Evolutionary conservation across 2,113 vertebrate species (phyloP), one percentile per base, ranked within the genome.

Genomic region (Heterocephalus glaber): DNA sequence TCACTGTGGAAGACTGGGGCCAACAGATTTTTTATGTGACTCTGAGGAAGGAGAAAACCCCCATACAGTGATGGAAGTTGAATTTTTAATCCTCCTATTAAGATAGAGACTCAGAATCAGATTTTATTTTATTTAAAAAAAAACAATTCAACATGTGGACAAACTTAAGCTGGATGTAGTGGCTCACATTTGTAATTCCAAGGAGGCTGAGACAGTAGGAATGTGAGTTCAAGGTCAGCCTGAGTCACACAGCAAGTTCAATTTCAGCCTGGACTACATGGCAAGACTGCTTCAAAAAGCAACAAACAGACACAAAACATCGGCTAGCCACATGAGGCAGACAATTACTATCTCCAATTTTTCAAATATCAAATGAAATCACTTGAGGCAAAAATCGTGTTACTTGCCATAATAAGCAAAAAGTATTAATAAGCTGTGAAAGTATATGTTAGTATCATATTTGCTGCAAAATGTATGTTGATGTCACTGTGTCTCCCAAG

Each of bases 41-140:
- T 79, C 49, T 22, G 72, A 58, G 3, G 22, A 87, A 85, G 14
- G 22, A 47, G 56, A 60, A 84, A 63, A 6, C 22, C 56, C 2
- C 13, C 30, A 2, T 17, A 1, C 74, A 81, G 76, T 63, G n/a
- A 79, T 26, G 41, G 14, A 2, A 30, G 70, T 68, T 94, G 56
- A 54, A 56, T 90, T 76, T 61, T 66, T 56, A 94, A 41, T 77
- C 8, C 5, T 89, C 9, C 60, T 96, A 17, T 77, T 33, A 68
- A 94, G 41, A 86, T 65, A 30, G 5, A 17, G 5, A 90, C 38
- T 89, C 41, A 30, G 9, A 86, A 22, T 52, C 44, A 61, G 14
- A 74, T 94, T 90, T 82, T 26, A 76, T 60, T 92, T 96, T 41
- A 86, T 76, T 91, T 19, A 86, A 74, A 60, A 74, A n/a, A 84